Conservation (phyloP, 2,888 invertebrate genomes). For the Euzophera pinguis region DNA sequence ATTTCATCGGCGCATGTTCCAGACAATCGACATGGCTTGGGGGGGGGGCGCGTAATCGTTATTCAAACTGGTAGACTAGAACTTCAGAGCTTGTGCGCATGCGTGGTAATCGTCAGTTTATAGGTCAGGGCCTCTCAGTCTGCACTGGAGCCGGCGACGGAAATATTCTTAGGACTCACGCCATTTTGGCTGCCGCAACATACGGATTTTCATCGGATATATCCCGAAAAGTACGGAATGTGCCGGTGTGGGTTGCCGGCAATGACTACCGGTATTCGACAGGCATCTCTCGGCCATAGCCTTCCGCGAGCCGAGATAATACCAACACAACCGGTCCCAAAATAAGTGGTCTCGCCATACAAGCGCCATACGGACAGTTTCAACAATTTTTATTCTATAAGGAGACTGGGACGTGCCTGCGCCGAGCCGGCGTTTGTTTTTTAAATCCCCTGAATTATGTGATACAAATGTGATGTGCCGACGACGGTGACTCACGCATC, state of each 20-base stretch:
- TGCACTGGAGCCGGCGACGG: slow-evolving; percentile 60
- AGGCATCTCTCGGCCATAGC: slow-evolving; percentile 18
- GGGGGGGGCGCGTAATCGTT: slow-evolving; percentile 71
- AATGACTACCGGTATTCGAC: slow-evolving; percentile 22
- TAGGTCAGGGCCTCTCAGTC: slow-evolving; percentile 73
- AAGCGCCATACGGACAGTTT: slow-evolving; percentile 37
- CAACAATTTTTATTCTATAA: slow-evolving; percentile 34
- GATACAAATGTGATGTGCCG: slow-evolving; percentile 39
- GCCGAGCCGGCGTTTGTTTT: slow-evolving; percentile 26
- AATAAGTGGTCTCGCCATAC: slow-evolving; percentile 39
- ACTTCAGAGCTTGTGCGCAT: slow-evolving; percentile 61
- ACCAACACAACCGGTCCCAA: slow-evolving; percentile 36
- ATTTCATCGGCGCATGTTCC: slow-evolving; percentile 42
- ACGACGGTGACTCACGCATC: slow-evolving; percentile 43
- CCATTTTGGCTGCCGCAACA: slow-evolving; percentile 37
- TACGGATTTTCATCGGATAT: slow-evolving; percentile 18
- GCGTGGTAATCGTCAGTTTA: slow-evolving; percentile 57
- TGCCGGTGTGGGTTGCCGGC: slow-evolving; percentile 22
- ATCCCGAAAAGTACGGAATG: slow-evolving; percentile 32
- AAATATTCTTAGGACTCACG: slow-evolving; percentile 57
- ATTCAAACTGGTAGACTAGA: slow-evolving; percentile 62
- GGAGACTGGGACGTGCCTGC: slow-evolving; percentile 40
- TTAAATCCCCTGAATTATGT: slow-evolving; percentile 38
- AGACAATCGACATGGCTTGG: slow-evolving; percentile 56
- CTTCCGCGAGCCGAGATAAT: slow-evolving; percentile 35